These are phyloP conservation scores for human DNA, from an alignment of 2,113 vertebrate species.

Conservation along the genomic window DNA sequence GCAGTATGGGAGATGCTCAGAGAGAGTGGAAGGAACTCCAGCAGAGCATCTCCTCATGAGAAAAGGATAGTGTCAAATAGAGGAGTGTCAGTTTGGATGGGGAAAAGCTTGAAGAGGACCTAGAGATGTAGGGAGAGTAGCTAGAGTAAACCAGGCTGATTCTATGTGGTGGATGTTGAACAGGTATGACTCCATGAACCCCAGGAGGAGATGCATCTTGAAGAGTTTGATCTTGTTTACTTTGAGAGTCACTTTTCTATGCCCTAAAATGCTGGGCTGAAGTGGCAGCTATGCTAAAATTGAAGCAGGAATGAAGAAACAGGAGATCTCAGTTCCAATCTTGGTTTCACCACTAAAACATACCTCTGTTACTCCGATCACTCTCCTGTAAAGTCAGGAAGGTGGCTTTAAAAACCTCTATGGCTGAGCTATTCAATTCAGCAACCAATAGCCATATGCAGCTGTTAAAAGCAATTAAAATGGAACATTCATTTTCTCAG, in stretches of 20 bases:
- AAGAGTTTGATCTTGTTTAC: background rate
- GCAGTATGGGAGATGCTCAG: background rate
- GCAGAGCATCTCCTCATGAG: background rate
- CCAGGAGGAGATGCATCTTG: background rate
- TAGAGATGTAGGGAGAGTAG: background rate
- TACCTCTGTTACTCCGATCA: background rate
- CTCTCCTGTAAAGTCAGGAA: background rate
- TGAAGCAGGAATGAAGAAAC: background rate
- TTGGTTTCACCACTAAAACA: background rate
- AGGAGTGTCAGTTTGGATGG: background rate
- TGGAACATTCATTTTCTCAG: background rate
- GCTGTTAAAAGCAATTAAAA: constrained; percentile 10
- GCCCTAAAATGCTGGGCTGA: background rate
- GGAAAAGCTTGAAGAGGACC: background rate
- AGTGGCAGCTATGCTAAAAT: background rate
- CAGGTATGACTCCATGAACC: background rate
- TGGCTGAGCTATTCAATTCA: background rate
- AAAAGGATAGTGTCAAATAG: no score
- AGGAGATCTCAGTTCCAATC: background rate
- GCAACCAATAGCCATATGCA: background rate
- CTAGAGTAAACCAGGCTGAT: background rate
- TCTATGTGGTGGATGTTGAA: background rate
- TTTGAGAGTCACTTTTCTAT: background rate
- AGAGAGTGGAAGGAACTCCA: background rate
- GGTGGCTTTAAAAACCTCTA: background rate